phyloP scores from a whole-genome alignment of 2,113 vertebrate genomes.

The Neomonachus schauinslandi region DNA sequence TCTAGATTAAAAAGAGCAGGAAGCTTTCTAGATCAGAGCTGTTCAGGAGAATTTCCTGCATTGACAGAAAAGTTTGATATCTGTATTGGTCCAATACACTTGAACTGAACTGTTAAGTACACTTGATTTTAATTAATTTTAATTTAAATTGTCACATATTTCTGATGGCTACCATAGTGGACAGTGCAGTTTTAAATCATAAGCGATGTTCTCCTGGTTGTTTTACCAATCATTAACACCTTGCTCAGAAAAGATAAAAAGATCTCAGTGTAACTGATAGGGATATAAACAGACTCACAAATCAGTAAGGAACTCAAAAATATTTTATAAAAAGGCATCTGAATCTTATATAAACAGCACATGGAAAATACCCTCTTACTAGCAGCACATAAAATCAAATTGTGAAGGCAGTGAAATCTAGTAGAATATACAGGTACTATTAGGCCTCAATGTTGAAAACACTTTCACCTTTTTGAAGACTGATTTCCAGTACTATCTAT shows the following conservation, averaged over 20 bases:
- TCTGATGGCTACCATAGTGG: neutral
- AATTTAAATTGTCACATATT: neutral
- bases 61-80: neutral
- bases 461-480: neutral
- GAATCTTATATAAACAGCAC: neutral
- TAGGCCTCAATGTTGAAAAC: neutral
- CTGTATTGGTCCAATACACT: neutral
- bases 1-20: neutral
- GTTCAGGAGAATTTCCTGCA: neutral
- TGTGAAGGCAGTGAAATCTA: neutral
- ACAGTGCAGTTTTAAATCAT: neutral
- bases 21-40: neutral
- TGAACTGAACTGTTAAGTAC: neutral
- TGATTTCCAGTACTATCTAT: neutral
- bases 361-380: neutral
- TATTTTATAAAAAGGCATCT: slow-evolving; percentile 24
- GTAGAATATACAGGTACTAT: neutral
- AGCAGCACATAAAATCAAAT: neutral
- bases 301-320: slow-evolving; percentile 35
- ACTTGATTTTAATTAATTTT: slow-evolving; percentile 15
- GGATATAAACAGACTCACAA: neutral
- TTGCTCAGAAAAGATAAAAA: slow-evolving; percentile 34
- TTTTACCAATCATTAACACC: neutral
- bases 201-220: neutral
- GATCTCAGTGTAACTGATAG: neutral